These are phyloP conservation scores for Heteropelma amictum DNA, from an alignment of 2,888 invertebrate genomes.

Conservation along the genomic window DNA sequence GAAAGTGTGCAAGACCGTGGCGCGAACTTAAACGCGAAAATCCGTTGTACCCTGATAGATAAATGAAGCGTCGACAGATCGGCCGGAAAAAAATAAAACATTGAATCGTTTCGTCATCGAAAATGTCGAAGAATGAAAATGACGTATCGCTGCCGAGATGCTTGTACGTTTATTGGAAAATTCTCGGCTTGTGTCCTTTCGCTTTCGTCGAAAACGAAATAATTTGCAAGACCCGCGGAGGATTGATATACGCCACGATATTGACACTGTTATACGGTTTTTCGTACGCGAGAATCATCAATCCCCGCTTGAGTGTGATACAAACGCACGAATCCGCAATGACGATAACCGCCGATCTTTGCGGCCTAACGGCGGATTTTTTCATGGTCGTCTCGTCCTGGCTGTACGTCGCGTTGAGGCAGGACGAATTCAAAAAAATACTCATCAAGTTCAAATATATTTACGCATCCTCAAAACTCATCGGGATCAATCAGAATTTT, in stretches of 20 bases:
- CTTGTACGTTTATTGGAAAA: conserved; percentile 40
- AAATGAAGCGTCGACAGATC: neutral
- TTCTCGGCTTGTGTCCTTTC: conserved; percentile 52
- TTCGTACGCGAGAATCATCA: conserved; percentile 4
- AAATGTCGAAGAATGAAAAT: neutral
- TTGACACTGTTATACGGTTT: neutral
- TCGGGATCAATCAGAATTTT: conserved; percentile 2
- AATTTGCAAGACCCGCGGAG: neutral
- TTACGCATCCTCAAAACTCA: neutral
- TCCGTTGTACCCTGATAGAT: neutral
- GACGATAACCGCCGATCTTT: conserved; percentile 29
- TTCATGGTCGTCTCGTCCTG: conserved; percentile 19
- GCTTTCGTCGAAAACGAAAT: conserved; percentile 12
- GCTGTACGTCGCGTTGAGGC: conserved; percentile 11
- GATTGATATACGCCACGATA: conserved; percentile 35
- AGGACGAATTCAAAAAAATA: neutral
- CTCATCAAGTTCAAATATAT: neutral
- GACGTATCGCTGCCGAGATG: neutral
- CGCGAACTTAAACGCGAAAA: neutral
- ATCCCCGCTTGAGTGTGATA: conserved; percentile 11
- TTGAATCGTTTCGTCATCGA: neutral
- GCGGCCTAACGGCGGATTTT: conserved; percentile 40
- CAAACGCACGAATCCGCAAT: conserved; percentile 37
- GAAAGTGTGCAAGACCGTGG: neutral
- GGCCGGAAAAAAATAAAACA: neutral